Conservation (phyloP, 2,797 vertebrate genomes). For the Tamandua tetradactyla region DNA sequence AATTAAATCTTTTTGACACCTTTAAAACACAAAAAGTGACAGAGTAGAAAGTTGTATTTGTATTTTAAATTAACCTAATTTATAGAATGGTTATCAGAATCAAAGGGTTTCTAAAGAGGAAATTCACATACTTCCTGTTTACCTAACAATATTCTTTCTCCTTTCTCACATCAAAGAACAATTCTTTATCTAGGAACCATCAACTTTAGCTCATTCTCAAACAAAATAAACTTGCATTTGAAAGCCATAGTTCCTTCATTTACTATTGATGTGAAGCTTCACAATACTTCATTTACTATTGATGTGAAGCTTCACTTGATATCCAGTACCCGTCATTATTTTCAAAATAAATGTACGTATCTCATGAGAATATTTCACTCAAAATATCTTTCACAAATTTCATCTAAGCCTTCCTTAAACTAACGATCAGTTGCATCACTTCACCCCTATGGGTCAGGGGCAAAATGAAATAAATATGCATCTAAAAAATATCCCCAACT, state of each 20-base stretch:
- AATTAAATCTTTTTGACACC: neutral
- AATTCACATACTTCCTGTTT: conserved; percentile 54
- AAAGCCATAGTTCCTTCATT: conserved; percentile 36
- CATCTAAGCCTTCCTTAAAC: conserved; percentile 6
- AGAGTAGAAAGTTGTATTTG: neutral
- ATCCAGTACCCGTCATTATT: neutral
- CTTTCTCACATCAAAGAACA: conserved; percentile 48
- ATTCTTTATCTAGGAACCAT: conserved; percentile 17
- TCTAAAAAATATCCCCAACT: neutral
- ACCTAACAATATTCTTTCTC: conserved; percentile 56
- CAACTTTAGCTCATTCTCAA: conserved; percentile 58
- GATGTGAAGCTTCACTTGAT: neutral
- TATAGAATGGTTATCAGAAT: conserved; percentile 23
- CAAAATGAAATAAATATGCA: conserved; percentile 11
- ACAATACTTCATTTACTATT: neutral
- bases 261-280: neutral
- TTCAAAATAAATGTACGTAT: conserved; percentile 1
- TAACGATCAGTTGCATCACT: neutral
- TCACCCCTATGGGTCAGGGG: neutral
- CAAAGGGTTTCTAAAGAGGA: conserved; percentile 20
- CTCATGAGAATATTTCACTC: neutral
- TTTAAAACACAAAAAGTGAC: neutral
- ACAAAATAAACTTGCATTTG: conserved; percentile 60
- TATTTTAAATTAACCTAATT: conserved; percentile 38
- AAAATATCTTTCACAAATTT: conserved; percentile 36